phyloP scores from a whole-genome alignment of 2,113 vertebrate genomes.

The Eupsittula cactorum region DNA sequence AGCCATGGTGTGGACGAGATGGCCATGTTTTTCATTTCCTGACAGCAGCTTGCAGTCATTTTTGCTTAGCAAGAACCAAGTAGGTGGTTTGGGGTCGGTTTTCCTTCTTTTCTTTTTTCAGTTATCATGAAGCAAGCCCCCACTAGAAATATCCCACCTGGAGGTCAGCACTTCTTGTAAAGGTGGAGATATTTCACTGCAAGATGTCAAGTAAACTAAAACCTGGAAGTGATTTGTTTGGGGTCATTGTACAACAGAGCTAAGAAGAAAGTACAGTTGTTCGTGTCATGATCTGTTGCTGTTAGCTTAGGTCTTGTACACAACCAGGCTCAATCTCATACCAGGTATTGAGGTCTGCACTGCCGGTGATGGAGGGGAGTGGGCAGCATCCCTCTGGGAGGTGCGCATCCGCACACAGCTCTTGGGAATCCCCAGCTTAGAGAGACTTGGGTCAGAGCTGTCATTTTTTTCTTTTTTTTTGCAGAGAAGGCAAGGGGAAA shows the following conservation, averaged over 20 bases:
- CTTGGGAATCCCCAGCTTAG: neutral
- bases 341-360: neutral
- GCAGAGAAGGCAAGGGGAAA: neutral
- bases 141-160: neutral
- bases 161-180: neutral
- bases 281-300: neutral
- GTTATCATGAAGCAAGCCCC: neutral
- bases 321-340: accelerated
- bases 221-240: neutral
- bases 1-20: neutral
- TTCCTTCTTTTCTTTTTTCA: neutral
- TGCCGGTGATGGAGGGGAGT: neutral
- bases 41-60: neutral
- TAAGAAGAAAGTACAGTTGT: neutral
- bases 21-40: neutral
- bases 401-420: neutral
- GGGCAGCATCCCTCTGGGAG: neutral
- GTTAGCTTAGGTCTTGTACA: neutral
- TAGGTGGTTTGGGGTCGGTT: neutral
- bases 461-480: too few relatives aligned
- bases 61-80: neutral
- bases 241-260: neutral
- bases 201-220: neutral
- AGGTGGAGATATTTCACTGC: neutral
- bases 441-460: neutral